Conservation (phyloP, 1,140 invertebrate genomes). For the Portunus trituberculatus region DNA sequence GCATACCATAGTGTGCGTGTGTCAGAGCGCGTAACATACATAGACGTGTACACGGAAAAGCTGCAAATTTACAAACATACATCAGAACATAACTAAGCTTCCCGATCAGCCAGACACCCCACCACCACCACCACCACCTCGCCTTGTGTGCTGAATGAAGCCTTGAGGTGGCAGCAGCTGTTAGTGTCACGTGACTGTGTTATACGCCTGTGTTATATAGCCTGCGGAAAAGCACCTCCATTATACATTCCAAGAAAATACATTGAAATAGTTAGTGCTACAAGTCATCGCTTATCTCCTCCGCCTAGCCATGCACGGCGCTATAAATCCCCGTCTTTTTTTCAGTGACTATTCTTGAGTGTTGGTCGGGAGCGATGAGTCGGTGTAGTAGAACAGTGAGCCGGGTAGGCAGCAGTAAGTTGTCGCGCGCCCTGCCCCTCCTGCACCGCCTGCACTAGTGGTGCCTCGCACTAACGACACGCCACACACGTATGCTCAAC, state of each 20-base stretch:
- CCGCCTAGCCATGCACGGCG: too few relatives aligned
- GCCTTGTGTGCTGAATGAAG: not conserved
- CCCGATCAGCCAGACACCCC: not conserved
- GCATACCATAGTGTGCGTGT: too few relatives aligned
- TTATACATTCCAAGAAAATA: too few relatives aligned
- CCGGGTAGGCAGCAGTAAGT: not conserved
- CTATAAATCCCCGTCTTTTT: not conserved
- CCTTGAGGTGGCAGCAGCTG: too few relatives aligned
- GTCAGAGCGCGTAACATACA: not conserved
- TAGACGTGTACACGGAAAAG: not conserved
- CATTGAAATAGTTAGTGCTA: too few relatives aligned
- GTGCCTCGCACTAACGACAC: not conserved
- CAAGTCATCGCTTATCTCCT: too few relatives aligned
- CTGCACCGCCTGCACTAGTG: not conserved
- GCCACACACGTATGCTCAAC: not conserved
- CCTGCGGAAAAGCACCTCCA: too few relatives aligned
- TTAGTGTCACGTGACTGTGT: too few relatives aligned
- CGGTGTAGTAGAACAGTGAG: not conserved
- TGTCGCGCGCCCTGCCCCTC: not conserved
- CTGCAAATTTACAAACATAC: not conserved
- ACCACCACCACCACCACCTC: not conserved
- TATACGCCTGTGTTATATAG: too few relatives aligned
- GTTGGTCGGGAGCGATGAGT: not conserved
- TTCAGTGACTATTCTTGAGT: not conserved
- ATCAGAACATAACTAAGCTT: not conserved